phyloP scores from a whole-genome alignment of 2,113 vertebrate species.

The Chaetorhynchus papuensis region DNA sequence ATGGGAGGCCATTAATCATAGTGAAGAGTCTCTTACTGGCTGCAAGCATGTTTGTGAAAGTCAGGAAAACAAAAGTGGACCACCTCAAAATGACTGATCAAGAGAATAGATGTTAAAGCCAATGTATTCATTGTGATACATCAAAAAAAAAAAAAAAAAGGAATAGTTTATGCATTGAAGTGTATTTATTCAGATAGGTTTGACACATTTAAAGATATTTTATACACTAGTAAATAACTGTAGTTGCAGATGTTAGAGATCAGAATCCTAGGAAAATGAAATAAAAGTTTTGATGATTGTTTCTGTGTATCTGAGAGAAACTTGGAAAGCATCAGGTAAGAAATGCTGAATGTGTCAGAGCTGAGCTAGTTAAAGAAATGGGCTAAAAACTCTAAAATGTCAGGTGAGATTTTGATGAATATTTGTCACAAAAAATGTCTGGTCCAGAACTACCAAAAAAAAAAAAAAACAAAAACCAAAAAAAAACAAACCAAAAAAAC shows the following conservation, averaged over 20 bases:
- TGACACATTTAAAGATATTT: background rate
- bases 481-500: too few species aligned
- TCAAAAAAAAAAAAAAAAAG: background rate
- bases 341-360: background rate
- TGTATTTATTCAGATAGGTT: background rate
- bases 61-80: slow-evolving; percentile 76
- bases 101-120: slow-evolving; percentile 68
- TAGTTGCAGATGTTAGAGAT: background rate
- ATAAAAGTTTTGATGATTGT: background rate
- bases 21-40: slow-evolving; percentile 68
- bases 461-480: too few species aligned
- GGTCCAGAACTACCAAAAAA: background rate
- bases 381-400: background rate
- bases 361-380: background rate
- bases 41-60: slow-evolving; percentile 76
- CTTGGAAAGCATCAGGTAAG: background rate
- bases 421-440: background rate
- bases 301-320: background rate
- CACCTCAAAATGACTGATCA: slow-evolving; percentile 73
- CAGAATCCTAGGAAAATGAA: background rate
- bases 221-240: background rate
- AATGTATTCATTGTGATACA: slow-evolving; percentile 74
- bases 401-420: background rate
- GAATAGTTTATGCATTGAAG: background rate
- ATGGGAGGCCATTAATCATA: slow-evolving; percentile 82